Evolutionary conservation across 2,888 invertebrate species (phyloP).

Genomic region (Eupeodes luniger): DNA sequence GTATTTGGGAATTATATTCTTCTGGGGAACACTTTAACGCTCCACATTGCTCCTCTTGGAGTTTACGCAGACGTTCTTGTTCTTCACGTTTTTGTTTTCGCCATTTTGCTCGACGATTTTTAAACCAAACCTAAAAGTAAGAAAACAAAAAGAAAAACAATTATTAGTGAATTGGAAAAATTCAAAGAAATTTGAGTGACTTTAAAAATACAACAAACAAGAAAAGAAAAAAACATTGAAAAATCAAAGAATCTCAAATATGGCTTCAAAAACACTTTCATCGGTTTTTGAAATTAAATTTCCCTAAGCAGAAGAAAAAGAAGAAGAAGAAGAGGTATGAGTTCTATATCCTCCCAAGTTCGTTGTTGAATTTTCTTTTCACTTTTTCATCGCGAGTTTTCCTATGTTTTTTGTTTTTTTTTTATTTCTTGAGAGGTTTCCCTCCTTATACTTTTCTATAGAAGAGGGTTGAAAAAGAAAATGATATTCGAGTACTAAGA

Average conservation of each 20-base stretch:
- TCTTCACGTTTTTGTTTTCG: slow-evolving; percentile 96
- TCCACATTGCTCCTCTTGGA: slow-evolving; percentile 90
- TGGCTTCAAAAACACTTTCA: slow-evolving; percentile 85
- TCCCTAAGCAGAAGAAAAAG: slow-evolving; percentile 73
- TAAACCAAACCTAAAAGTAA: slow-evolving; percentile 95
- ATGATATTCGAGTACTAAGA: slow-evolving; percentile 29
- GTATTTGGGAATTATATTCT: slow-evolving; percentile 81
- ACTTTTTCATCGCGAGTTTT: slow-evolving; percentile 62
- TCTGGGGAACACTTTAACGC: slow-evolving; percentile 82
- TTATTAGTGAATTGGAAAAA: slow-evolving; percentile 38
- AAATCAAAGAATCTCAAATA: slow-evolving; percentile 69
- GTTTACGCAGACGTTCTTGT: slow-evolving; percentile 91
- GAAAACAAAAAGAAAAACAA: slow-evolving; percentile 61
- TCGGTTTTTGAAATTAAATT: slow-evolving; percentile 84
- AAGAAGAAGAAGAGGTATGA: neutral
- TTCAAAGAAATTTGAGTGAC: neutral
- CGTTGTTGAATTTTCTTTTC: slow-evolving; percentile 29
- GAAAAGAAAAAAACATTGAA: neutral
- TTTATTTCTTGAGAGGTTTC: slow-evolving; percentile 64
- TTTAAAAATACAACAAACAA: neutral
- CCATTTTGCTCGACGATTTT: slow-evolving; percentile 98
- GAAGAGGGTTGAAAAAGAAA: slow-evolving; percentile 47
- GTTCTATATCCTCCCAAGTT: slow-evolving; percentile 38
- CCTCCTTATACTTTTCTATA: slow-evolving; percentile 21
- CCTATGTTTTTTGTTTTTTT: slow-evolving; percentile 41